Evolutionary conservation across 2,888 invertebrate genomes (phyloP).

Genomic region (Drosophila meridiana): DNA sequence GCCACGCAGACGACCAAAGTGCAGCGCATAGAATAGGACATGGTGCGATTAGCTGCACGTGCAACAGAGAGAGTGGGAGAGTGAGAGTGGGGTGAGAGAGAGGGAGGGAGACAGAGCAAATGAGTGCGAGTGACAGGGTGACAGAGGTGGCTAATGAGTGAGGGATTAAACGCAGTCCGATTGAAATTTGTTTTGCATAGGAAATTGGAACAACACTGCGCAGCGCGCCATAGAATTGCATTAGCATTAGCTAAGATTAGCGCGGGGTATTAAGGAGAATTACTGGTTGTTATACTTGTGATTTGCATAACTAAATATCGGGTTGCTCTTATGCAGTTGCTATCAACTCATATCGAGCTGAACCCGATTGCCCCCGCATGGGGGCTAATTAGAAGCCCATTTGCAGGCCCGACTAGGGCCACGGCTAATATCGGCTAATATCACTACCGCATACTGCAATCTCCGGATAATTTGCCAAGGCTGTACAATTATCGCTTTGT

Average conservation of each 20-base stretch:
- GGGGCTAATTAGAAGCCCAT: constrained; percentile 28
- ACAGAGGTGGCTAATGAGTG: background rate
- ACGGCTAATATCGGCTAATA: constrained; percentile 35
- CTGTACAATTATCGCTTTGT: constrained; percentile 22
- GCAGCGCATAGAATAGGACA: constrained; percentile 69
- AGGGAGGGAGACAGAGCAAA: background rate
- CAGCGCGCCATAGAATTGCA: background rate
- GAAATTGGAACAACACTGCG: background rate
- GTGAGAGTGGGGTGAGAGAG: background rate
- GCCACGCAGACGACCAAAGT: constrained; percentile 67
- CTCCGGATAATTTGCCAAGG: constrained; percentile 41
- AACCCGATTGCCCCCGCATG: constrained; percentile 4
- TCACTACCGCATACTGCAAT: constrained; percentile 6
- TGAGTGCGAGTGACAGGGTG: background rate
- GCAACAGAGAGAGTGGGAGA: background rate
- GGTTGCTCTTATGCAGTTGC: background rate
- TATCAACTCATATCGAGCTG: constrained; percentile 1
- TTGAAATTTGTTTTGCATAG: background rate
- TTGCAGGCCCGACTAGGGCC: constrained; percentile 35
- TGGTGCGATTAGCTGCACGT: constrained; percentile 31
- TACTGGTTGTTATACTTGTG: constrained; percentile 8
- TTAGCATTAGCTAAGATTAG: constrained; percentile 6
- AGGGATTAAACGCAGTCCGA: background rate
- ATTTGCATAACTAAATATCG: constrained; percentile 37
- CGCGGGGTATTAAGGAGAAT: constrained; percentile 14